Evolutionary conservation across 2,888 invertebrate genomes (phyloP).

Genomic region (Leucophenga montana): DNA sequence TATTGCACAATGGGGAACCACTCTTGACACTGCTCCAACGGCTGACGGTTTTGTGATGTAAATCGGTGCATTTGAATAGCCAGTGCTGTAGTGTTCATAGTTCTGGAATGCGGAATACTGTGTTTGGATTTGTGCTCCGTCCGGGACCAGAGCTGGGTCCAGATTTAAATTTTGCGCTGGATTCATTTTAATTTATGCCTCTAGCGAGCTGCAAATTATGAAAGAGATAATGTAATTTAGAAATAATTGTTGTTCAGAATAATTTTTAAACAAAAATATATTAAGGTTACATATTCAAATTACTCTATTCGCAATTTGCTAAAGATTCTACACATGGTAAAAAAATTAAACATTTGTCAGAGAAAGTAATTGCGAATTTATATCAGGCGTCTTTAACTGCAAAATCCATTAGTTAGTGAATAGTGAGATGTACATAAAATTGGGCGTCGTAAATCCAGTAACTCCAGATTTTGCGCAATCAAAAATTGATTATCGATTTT

Average conservation of each 20-base stretch:
- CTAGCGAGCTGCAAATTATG: no score
- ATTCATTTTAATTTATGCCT: conserved; percentile 48
- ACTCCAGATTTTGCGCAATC: conserved; percentile 24
- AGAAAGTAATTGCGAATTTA: conserved; percentile 4
- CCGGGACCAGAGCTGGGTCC: conserved; percentile 55
- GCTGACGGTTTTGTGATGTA: conserved; percentile 64
- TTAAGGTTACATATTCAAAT: background rate
- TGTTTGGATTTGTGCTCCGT: conserved; percentile 58
- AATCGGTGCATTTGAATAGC: conserved; percentile 63
- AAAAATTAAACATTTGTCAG: conserved; percentile 1
- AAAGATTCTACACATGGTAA: background rate
- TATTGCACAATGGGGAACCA: conserved; percentile 55
- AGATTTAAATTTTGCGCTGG: conserved; percentile 55
- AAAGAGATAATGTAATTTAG: no score
- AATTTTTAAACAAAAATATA: conserved; percentile 35
- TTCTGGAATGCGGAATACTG: conserved; percentile 53
- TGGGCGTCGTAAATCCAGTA: conserved; percentile 27
- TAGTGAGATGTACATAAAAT: conserved; percentile 22
- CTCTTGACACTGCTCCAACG: conserved; percentile 53
- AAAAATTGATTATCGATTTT: conserved; percentile 25
- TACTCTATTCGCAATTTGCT: conserved; percentile 5
- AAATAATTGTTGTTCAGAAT: conserved; percentile 8
- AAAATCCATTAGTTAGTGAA: conserved; percentile 8
- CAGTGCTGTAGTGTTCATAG: conserved; percentile 51
- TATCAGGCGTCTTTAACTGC: background rate